These are phyloP conservation scores for Orthonyx spaldingii DNA, from an alignment of 2,113 vertebrate species.

Conservation along the genomic window DNA sequence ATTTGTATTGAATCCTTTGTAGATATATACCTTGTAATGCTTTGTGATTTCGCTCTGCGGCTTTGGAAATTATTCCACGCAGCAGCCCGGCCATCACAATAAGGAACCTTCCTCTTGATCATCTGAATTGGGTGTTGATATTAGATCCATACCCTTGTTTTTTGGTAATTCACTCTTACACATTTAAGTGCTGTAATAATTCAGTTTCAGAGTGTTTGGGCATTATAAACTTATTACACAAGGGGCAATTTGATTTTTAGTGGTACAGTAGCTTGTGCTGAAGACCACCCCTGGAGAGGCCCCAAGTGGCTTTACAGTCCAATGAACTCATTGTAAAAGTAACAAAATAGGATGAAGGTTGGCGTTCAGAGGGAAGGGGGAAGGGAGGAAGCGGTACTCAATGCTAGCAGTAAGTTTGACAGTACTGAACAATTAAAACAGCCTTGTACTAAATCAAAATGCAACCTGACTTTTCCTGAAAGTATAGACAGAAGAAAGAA, in stretches of 20 bases:
- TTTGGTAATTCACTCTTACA: too few relatives aligned
- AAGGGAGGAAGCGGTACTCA: background rate
- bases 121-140: too few relatives aligned
- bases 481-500: background rate
- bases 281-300: conserved; percentile 35
- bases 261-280: background rate
- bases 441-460: background rate
- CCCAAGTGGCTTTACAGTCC: background rate
- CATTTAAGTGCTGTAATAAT: background rate
- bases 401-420: background rate
- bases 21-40: too few relatives aligned
- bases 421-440: background rate
- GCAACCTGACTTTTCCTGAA: background rate
- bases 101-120: too few relatives aligned
- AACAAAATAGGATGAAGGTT: conserved; percentile 1
- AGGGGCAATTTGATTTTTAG: conserved; percentile 10
- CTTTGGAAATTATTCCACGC: too few relatives aligned
- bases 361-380: fast-evolving
- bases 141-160: too few relatives aligned
- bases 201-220: background rate
- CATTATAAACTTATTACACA: background rate
- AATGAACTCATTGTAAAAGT: conserved; percentile 18
- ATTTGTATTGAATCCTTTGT: too few relatives aligned
- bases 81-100: too few relatives aligned
- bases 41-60: too few relatives aligned